These are phyloP conservation scores for Elegia similella DNA, from an alignment of 2,888 invertebrate species.

Conservation along the genomic window DNA sequence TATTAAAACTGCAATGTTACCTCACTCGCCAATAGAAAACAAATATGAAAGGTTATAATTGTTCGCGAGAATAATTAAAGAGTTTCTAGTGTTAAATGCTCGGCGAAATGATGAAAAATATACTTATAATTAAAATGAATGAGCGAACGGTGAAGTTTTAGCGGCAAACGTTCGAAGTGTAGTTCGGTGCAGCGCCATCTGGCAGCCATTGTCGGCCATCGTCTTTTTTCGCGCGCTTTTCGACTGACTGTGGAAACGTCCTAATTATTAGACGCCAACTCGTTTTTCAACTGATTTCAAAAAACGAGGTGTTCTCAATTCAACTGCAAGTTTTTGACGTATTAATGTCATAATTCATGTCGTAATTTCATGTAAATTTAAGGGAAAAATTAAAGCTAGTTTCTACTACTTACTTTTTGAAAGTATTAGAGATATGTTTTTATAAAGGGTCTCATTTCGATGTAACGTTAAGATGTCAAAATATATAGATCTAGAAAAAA, in stretches of 20 bases:
- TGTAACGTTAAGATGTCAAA: neutral
- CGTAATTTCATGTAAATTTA: too few relatives aligned
- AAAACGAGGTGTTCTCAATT: too few relatives aligned
- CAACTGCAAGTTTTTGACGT: too few relatives aligned
- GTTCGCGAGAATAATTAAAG: conserved; percentile 6
- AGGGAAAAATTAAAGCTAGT: too few relatives aligned
- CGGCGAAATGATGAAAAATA: conserved; percentile 38
- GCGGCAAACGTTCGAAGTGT: conserved; percentile 53
- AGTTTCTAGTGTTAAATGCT: conserved; percentile 5
- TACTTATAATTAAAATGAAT: conserved; percentile 44
- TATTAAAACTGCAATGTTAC: neutral
- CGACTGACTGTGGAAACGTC: neutral
- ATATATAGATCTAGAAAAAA: neutral
- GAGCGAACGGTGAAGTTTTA: conserved; percentile 63
- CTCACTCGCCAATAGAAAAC: conserved; percentile 18
- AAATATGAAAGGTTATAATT: neutral
- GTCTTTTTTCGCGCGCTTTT: neutral
- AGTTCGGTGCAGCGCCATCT: neutral
- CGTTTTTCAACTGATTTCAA: too few relatives aligned
- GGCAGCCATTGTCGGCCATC: neutral
- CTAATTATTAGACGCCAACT: neutral
- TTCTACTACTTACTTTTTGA: too few relatives aligned
- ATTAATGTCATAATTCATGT: too few relatives aligned
- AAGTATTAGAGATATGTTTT: neutral
- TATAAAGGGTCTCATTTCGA: neutral